These are phyloP conservation scores for Otus sunia DNA, from an alignment of 2,113 vertebrate genomes.

Conservation along the genomic window DNA sequence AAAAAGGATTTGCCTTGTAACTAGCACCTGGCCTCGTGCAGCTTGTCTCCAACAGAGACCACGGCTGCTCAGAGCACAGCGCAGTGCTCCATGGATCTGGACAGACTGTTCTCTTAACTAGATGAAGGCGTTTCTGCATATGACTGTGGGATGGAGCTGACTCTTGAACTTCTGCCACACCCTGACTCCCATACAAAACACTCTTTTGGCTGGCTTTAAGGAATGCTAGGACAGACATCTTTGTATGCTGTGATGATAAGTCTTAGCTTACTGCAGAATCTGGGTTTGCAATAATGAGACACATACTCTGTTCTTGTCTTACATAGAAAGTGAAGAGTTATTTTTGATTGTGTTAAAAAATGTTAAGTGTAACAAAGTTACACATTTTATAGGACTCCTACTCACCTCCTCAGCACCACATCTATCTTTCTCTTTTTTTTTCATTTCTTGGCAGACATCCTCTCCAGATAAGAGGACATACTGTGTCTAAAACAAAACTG, in stretches of 20 bases:
- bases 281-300: neutral
- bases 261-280: neutral
- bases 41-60: neutral
- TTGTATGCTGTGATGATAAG: neutral
- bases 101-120: fast-evolving
- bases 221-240: neutral
- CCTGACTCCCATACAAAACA: neutral
- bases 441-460: slow-evolving; percentile 22
- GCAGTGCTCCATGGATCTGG: neutral
- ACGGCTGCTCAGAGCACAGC: neutral
- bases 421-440: slow-evolving; percentile 21
- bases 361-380: neutral
- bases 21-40: neutral
- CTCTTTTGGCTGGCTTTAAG: neutral
- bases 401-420: slow-evolving; percentile 45
- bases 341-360: slow-evolving; percentile 11
- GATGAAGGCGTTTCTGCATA: neutral
- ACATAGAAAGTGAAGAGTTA: neutral
- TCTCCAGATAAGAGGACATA: slow-evolving; percentile 14
- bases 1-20: neutral
- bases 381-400: slow-evolving; percentile 31
- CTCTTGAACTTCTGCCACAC: neutral
- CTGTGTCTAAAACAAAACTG: slow-evolving; percentile 21
- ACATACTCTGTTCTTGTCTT: neutral
- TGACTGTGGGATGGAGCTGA: neutral